phyloP scores from a whole-genome alignment of 2,113 vertebrate genomes.

The Thermophis baileyi region DNA sequence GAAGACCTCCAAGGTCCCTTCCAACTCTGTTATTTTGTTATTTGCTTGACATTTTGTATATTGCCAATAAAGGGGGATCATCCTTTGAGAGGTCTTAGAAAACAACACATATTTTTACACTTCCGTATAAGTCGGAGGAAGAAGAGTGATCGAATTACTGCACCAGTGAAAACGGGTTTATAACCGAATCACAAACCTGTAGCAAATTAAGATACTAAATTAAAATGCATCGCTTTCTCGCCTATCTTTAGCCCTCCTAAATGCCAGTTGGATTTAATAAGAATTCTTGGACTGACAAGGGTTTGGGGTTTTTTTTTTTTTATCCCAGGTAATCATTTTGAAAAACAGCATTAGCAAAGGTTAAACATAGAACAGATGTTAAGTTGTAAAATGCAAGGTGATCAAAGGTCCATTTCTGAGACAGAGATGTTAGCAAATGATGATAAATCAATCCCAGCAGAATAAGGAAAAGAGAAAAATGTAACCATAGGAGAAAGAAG shows the following conservation, averaged over 20 bases:
- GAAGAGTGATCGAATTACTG: constrained; percentile 58
- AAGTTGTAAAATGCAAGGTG: constrained; percentile 96
- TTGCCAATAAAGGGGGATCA: constrained; percentile 37
- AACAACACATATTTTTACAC: constrained; percentile 36
- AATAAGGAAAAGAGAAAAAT: constrained; percentile 88
- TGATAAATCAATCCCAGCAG: constrained; percentile 96
- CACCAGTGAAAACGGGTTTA: constrained; percentile 37
- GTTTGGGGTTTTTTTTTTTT: constrained; percentile 47
- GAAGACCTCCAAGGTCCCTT: not conserved
- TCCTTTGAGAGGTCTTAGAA: constrained; percentile 28
- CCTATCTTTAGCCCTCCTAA: not conserved
- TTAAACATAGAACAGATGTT: constrained; percentile 99
- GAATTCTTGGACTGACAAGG: constrained; percentile 72
- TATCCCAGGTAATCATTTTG: constrained; percentile 87
- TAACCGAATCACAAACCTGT: constrained; percentile 46
- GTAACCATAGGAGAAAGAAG: constrained; percentile 83
- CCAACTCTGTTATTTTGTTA: not conserved
- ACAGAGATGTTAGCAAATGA: constrained; percentile 97
- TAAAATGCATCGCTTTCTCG: not conserved
- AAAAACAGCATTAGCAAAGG: constrained; percentile 93
- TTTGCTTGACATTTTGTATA: not conserved
- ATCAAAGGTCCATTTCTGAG: constrained; percentile 95
- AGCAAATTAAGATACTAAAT: constrained; percentile 34
- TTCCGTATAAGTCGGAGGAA: constrained; percentile 21
- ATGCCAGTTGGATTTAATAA: constrained; percentile 47